Percentiles rank a stretch among this genome's conserved stretches.
Evolutionary conservation across 2,797 vertebrate genomes (phyloP).

Genomic region (Pangasius macronema): DNA sequence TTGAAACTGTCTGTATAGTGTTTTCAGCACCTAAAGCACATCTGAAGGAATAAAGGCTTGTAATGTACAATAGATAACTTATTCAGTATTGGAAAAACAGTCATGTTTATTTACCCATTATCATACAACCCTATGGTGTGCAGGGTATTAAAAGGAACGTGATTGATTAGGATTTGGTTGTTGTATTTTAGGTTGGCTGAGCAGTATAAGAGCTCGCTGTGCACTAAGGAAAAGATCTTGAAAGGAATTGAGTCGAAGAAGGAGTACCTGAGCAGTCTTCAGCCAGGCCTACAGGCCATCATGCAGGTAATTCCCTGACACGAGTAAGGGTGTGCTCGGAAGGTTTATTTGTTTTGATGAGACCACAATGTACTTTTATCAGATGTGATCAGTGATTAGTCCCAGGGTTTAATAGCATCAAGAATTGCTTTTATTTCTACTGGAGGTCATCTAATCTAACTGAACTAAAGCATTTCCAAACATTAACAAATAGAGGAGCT

Average conservation of each 20-base stretch:
- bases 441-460: background rate
- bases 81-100: background rate
- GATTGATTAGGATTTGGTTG: background rate
- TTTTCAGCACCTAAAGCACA: too few species aligned
- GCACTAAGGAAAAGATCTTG: conserved; percentile 93
- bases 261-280: conserved; percentile 92
- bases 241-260: conserved; percentile 97
- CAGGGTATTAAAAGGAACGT: background rate
- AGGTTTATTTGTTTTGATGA: background rate
- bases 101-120: background rate
- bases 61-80: background rate
- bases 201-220: conserved; percentile 88
- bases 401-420: background rate
- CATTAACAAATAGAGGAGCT: background rate
- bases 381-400: background rate
- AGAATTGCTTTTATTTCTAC: background rate
- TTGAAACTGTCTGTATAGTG: too few species aligned
- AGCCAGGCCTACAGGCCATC: conserved; percentile 94
- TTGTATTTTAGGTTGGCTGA: conserved; percentile 83
- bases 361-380: background rate
- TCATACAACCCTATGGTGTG: background rate
- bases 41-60: background rate
- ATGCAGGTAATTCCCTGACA: conserved; percentile 84
- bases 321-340: background rate
- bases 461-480: background rate